These are phyloP conservation scores for Notospermus geniculatus DNA, from an alignment of 1,140 invertebrate species.

Conservation along the genomic window DNA sequence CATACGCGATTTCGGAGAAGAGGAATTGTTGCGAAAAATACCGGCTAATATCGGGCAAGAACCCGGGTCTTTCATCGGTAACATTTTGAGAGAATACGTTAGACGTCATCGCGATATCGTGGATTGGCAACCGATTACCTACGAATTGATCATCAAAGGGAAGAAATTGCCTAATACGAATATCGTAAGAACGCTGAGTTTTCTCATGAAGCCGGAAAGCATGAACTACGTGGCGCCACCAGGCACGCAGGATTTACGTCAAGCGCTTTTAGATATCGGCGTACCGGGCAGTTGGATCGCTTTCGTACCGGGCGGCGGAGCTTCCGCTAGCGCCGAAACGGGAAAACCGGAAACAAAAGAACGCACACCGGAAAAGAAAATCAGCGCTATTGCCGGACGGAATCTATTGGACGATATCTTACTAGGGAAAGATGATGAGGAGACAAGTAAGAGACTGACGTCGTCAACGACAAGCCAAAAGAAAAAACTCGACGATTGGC, in stretches of 20 bases:
- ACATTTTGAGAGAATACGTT: neutral
- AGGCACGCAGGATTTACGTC: neutral
- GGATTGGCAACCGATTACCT: neutral
- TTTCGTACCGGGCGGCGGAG: too few species aligned
- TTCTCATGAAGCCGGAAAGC: neutral
- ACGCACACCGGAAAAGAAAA: too few species aligned
- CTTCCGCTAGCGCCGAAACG: too few species aligned
- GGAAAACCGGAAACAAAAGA: too few species aligned
- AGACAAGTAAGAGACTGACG: too few species aligned
- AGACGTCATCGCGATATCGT: neutral
- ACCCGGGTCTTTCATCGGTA: neutral
- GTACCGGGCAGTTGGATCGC: neutral
- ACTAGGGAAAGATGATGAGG: too few species aligned
- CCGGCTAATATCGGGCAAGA: neutral
- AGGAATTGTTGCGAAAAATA: neutral
- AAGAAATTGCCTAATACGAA: neutral
- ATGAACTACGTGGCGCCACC: neutral
- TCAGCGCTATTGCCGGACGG: too few species aligned
- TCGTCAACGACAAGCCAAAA: too few species aligned
- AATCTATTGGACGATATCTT: too few species aligned
- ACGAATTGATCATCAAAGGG: neutral
- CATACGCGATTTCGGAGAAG: too few species aligned
- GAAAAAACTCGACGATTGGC: too few species aligned
- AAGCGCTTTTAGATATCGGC: neutral
- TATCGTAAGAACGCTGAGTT: neutral